These are phyloP conservation scores for Notothenia rossii DNA, from an alignment of 2,113 vertebrate genomes.

Conservation along the genomic window DNA sequence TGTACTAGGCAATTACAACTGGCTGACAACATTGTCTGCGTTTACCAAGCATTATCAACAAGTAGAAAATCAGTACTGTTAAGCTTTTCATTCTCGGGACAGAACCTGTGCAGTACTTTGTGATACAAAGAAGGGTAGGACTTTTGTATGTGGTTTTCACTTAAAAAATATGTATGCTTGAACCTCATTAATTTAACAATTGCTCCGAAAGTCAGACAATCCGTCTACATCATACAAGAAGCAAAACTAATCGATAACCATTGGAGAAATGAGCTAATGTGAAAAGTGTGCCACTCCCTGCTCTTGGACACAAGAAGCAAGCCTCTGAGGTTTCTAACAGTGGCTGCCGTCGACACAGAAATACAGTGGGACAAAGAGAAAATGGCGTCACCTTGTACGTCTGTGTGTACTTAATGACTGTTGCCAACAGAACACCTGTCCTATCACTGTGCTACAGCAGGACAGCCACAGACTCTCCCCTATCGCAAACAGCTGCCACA, in stretches of 20 bases:
- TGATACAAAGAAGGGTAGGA: not conserved
- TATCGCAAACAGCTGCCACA: conserved; percentile 67
- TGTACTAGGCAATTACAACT: not conserved
- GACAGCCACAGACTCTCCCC: conserved; percentile 45
- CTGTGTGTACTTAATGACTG: conserved; percentile 33
- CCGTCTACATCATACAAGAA: too few relatives aligned
- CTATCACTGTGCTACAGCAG: conserved; percentile 49
- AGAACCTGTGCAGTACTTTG: not conserved
- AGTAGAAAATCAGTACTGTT: not conserved
- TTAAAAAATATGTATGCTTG: not conserved
- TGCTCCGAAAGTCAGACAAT: too few relatives aligned
- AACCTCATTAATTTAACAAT: too few relatives aligned
- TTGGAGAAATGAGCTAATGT: not conserved
- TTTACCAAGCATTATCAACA: not conserved
- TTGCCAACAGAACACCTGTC: conserved; percentile 27
- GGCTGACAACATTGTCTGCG: not conserved
- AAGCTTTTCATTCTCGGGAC: not conserved
- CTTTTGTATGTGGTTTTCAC: not conserved
- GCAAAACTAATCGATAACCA: not conserved
- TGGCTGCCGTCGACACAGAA: conserved; percentile 1
- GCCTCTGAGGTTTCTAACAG: conserved; percentile 9
- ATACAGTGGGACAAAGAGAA: not conserved
- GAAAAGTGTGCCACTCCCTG: conserved; percentile 6
- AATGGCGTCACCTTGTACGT: conserved; percentile 33
- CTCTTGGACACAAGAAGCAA: not conserved